phyloP scores from a whole-genome alignment of 2,888 invertebrate genomes.

The Polyommatus icarus region DNA sequence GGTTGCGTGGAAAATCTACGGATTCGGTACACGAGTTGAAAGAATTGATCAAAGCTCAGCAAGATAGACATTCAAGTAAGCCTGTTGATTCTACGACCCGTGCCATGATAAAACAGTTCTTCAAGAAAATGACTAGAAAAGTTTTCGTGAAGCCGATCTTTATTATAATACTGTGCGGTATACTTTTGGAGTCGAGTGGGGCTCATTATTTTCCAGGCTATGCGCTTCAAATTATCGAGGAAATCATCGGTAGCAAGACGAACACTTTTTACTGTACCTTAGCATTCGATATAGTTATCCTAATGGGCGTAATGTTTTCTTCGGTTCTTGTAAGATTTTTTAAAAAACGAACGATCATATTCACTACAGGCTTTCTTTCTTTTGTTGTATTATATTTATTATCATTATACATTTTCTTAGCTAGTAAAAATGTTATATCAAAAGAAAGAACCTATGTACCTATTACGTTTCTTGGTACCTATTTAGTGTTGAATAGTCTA shows the following conservation, averaged over 20 bases:
- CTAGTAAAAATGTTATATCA: conserved; percentile 30
- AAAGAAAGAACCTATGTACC: conserved; percentile 8
- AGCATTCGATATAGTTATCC: conserved; percentile 55
- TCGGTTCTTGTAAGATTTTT: conserved; percentile 54
- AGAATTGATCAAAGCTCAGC: conserved; percentile 53
- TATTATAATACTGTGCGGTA: conserved; percentile 48
- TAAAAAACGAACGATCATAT: conserved; percentile 55
- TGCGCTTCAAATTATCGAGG: conserved; percentile 56
- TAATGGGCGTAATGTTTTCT: conserved; percentile 50
- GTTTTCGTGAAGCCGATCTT: conserved; percentile 56
- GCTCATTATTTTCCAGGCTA: conserved; percentile 59
- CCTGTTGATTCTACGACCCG: conserved; percentile 35
- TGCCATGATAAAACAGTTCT: conserved; percentile 41
- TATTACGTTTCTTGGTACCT: not conserved
- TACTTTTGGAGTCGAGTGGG: conserved; percentile 56
- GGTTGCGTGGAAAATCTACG: conserved; percentile 66
- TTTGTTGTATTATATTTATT: conserved; percentile 47
- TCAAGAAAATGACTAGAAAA: conserved; percentile 52
- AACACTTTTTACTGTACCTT: conserved; percentile 55
- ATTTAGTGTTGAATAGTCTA: conserved; percentile 12
- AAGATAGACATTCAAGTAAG: conserved; percentile 40
- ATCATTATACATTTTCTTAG: conserved; percentile 51
- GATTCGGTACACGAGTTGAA: conserved; percentile 48
- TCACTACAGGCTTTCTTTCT: conserved; percentile 53
- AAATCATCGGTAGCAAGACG: conserved; percentile 50